These are phyloP conservation scores for Chrysodeixis includens DNA, from an alignment of 2,888 invertebrate genomes.

Conservation along the genomic window DNA sequence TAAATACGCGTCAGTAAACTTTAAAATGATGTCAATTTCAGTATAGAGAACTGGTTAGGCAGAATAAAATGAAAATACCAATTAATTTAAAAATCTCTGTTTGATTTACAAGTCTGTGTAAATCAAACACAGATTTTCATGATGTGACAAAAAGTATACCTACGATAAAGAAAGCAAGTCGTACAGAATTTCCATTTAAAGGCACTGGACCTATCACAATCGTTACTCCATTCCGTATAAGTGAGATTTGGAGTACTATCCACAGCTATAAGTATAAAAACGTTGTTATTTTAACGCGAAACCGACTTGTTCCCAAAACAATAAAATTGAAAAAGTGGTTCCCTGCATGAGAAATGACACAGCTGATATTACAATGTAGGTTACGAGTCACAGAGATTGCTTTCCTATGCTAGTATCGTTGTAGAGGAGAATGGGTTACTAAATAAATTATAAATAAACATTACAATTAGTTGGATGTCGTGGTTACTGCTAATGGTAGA, in stretches of 20 bases:
- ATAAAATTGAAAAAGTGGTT: not conserved
- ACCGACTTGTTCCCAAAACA: not conserved
- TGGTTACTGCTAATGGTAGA: too few species aligned
- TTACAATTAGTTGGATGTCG: not conserved
- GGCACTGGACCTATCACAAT: not conserved
- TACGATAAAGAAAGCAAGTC: too few species aligned
- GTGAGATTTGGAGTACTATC: not conserved
- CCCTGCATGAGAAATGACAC: not conserved
- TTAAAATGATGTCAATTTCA: too few species aligned
- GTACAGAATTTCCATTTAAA: not conserved
- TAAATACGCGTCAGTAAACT: too few species aligned
- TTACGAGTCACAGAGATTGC: not conserved
- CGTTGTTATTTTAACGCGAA: slow-evolving; percentile 1
- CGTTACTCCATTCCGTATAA: not conserved
- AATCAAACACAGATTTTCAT: too few species aligned
- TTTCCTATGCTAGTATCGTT: not conserved
- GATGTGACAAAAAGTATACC: too few species aligned
- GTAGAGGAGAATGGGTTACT: not conserved
- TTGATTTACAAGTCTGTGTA: too few species aligned
- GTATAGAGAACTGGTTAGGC: too few species aligned
- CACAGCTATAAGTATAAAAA: not conserved
- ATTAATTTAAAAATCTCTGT: too few species aligned
- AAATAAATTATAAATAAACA: not conserved
- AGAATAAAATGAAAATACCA: too few species aligned
- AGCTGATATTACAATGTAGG: slow-evolving; percentile 5